Base-by-base conservation (phyloP, 1,140 invertebrate species). In the Drosophila seguyi region DNA sequence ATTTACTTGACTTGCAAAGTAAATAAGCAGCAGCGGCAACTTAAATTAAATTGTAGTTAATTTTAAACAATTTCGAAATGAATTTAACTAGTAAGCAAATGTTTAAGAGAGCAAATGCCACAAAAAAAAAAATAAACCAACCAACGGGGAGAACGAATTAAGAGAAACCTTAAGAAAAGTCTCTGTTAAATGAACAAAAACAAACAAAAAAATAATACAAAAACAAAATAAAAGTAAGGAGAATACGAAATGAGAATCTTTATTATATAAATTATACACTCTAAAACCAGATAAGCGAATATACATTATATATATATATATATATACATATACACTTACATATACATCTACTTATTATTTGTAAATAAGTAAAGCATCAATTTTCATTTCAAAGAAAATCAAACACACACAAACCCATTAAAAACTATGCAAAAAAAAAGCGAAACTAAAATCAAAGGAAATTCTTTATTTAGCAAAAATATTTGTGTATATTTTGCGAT, bases 1-100 rank as follows among this genome's bases (percentile, higher is more conserved):
- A 88, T 90, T 88, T 90, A 88, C 85, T 90, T 88, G 78, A 81
- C 60, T 90, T 81, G 79, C 85, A 90, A 90, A 90, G 81, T 90
- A 90, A 88, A 88, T 88, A 85, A 81, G 81, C 79, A 76, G 73
- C 60, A 79, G 83, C 74, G 66, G 68, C 66, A 72, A 85, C 79
- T 80, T 84, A 81, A 86, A 75, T 52, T 74, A 79, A 90, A 88
- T 88, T 80, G 80, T 88, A 88, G 85, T 90, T 88, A 90, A 90
- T 85, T 88, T 90, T 88, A 88, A 88, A 84, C 61, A 88, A 88
- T 87, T 87, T 87, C 79, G 50, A 88, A 75, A 87, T 67, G 79
- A 82, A 86, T 84, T 84, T 82, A 87, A 65, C 42, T 72, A 79
- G 69, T 87, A 88, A 88, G 79, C 72, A 76, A 77, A 45, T 75